A percentile compares a stretch with the other conserved stretches of the same genome.
phyloP scores from a whole-genome alignment of 2,888 invertebrate species.

The Amaurobius ferox region DNA sequence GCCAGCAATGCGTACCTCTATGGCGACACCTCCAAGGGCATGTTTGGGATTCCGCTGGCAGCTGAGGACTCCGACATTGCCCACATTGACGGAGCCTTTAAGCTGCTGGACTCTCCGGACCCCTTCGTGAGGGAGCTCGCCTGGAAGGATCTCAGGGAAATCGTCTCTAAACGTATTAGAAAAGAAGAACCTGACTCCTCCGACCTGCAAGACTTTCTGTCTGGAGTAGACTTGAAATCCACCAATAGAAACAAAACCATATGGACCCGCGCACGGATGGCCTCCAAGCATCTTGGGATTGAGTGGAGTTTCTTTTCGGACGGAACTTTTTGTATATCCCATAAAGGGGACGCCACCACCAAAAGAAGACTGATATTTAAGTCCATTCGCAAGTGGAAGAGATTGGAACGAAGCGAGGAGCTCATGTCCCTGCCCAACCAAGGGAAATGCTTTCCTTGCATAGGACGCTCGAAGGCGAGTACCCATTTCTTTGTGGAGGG shows the following conservation, averaged over 20 bases:
- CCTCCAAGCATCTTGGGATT: neutral
- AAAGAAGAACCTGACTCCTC: neutral
- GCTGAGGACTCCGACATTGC: neutral
- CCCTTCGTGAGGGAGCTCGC: neutral
- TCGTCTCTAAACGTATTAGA: neutral
- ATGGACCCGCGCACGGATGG: neutral
- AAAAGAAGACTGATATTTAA: neutral
- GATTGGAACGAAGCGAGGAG: neutral
- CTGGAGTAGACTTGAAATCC: neutral
- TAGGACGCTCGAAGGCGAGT: neutral
- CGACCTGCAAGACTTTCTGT: neutral
- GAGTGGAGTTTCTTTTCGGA: neutral
- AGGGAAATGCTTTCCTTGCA: neutral
- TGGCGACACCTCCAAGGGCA: neutral
- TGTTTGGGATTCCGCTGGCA: neutral
- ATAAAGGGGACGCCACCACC: neutral
- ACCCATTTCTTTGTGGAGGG: neutral
- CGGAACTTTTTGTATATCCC: neutral
- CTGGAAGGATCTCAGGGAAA: neutral
- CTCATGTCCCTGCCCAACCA: neutral
- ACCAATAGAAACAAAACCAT: neutral
- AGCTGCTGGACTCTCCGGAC: neutral
- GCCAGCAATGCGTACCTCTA: neutral
- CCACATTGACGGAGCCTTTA: neutral
- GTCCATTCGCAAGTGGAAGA: neutral